Base-by-base conservation (phyloP, 2,888 invertebrate genomes). In the Torymus texanus region DNA sequence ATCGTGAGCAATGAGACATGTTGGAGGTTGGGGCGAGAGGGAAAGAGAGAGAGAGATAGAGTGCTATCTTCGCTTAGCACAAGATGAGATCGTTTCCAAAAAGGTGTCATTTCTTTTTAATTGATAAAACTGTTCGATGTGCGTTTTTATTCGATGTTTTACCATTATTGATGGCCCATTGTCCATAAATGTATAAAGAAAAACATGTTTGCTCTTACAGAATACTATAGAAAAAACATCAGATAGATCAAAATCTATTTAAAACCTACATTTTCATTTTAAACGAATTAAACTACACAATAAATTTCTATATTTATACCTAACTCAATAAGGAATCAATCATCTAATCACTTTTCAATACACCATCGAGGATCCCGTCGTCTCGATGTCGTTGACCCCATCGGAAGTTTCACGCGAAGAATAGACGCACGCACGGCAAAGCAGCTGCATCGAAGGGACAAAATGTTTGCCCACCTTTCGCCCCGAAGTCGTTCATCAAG, bases 401-500 rank as follows among this genome's bases (percentile, higher is more conserved):
- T 2, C 24, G 29, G 41, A 55, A 75, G 59, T 75, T 29, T 2
- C 56, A 13, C 21, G 18, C 58, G 55, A 29, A 50, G 10, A 29
- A 29, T 29, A 29, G 0, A 29, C 29, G 29, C 29, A 29, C 29
- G 18, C 58, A 21, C 11, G 8, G 53, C 14, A 16, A 61, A 5
- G 29, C 29, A 50, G 13, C 76, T 58, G 61, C 68, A 56, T 18
- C 29, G 10, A 21, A 13, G n/a, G 16, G 75, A 71, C 63, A 65
- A 79, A 75, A 75, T 70, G 68, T 75, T 75, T 75, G 74, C 65
- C 1, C 75, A 79, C 75, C 70, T 79, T 79, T 75, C 68, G 68
- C 63, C 14, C 4, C 68, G 63, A 68, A 79, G 77, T 79, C 79
- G 73, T 79, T 79, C 68, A 71, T 75, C 75, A 74, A 73, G 75